Percentiles rank a stretch among this genome's conserved stretches.
Conservation (phyloP, 2,888 invertebrate species). For the Nezara viridula region DNA sequence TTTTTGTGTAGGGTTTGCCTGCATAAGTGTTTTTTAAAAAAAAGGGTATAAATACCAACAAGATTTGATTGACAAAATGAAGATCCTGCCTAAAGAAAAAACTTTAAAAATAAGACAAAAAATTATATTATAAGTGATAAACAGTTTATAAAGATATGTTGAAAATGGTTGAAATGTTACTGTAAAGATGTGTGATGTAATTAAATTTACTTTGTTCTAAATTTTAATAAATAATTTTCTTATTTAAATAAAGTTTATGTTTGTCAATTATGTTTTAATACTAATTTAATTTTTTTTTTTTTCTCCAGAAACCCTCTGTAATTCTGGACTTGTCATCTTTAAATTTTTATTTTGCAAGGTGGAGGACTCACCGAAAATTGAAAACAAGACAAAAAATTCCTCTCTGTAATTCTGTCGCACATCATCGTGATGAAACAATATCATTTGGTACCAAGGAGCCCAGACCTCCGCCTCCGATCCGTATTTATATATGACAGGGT, state of each 20-base stretch:
- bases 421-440: neutral
- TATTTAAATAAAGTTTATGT: neutral
- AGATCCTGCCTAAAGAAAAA: no score
- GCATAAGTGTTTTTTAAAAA: no score
- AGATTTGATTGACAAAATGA: no score
- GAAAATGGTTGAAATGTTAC: no score
- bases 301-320: neutral
- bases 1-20: no score
- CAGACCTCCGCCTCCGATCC: conserved; percentile 39
- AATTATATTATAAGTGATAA: no score
- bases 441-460: conserved; percentile 56
- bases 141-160: no score
- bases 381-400: neutral
- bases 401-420: neutral
- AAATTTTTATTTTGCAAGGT: conserved; percentile 37
- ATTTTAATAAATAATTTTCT: no score
- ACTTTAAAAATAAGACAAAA: no score
- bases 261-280: neutral
- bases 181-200: no score
- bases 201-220: no score
- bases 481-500: conserved; percentile 54
- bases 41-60: no score
- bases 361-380: conserved; percentile 47
- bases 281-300: conserved; percentile 25
- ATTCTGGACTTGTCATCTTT: conserved; percentile 2